Evolutionary conservation across 2,797 vertebrate species (phyloP), one percentile per base, ranked within the genome.

Genomic region (Australoheros facetus): DNA sequence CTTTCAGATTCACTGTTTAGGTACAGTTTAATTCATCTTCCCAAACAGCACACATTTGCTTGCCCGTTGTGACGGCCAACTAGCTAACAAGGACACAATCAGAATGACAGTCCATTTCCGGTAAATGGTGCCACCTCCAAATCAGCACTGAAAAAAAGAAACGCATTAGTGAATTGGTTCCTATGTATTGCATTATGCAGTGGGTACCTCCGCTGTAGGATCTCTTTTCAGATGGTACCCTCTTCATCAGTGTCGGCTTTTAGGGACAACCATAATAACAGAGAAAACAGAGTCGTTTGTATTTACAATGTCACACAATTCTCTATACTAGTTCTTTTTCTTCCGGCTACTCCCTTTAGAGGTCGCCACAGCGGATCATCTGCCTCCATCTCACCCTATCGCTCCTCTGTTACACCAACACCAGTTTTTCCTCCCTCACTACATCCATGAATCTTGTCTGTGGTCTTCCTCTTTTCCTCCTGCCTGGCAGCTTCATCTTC

Each of bases 11-110:
- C 70, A 57, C 57, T 81, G 72, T 88, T 78, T 45, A 88, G 72
- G 82, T 28, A 79, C 73, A 75, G 11, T 73, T 94, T 55, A 93
- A 87, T 86, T 89, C 95, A 96, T 95, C 30, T 89, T 94, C 90
- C 81, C 89, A 90, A 62, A 78, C 69, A 55, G 60, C 82, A 78
- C 81, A 91, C 93, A 94, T 92, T 71, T 87, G 85, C 77, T 73
- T 71, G 77, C 76, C 81, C 85, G 26, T 69, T 78, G 32, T 58
- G 54, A 74, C 72, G 83, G 88, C 80, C 86, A 81, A 64, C 83
- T 87, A 84, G 91, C 93, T 90, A 93, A 89, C 95, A 96, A 96
- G 96, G 95, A 91, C 96, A 96, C 92, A 79, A 81, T 75, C 79
- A 87, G 85, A 90, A 80, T 94, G 92, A 94, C 90, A 93, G 88